phyloP scores from a whole-genome alignment of 2,888 invertebrate species.

The Euzophera pinguis region DNA sequence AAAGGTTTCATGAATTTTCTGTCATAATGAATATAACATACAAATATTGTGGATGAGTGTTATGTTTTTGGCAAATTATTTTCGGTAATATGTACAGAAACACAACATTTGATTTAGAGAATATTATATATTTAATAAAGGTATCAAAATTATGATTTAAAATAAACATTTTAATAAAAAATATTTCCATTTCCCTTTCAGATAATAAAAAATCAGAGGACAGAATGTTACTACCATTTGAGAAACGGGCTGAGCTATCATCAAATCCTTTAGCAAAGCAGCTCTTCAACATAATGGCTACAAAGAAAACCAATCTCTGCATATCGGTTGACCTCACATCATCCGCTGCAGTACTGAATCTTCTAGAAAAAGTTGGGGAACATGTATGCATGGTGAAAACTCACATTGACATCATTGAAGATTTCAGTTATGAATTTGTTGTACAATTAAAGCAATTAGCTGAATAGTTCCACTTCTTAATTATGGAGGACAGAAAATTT shows the following conservation, averaged over 20 bases:
- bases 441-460: slow-evolving; percentile 83
- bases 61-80: too few species aligned
- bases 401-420: slow-evolving; percentile 92
- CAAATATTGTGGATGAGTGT: too few species aligned
- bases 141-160: not conserved
- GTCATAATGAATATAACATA: too few species aligned
- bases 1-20: too few species aligned
- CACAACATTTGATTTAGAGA: too few species aligned
- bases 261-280: slow-evolving; percentile 81
- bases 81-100: too few species aligned
- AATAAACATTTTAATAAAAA: not conserved
- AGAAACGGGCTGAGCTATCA: slow-evolving; percentile 79
- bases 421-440: slow-evolving; percentile 85
- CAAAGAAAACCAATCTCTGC: slow-evolving; percentile 93
- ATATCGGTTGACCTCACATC: slow-evolving; percentile 92
- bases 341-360: slow-evolving; percentile 83
- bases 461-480: slow-evolving; percentile 88
- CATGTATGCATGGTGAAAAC: slow-evolving; percentile 93
- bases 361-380: slow-evolving; percentile 88
- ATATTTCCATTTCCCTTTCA: not conserved
- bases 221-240: slow-evolving; percentile 80
- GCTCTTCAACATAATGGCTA: slow-evolving; percentile 88
- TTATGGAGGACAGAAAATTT: slow-evolving; percentile 98
- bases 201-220: slow-evolving; percentile 41
- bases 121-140: too few species aligned